A percentile compares a stretch with the other conserved stretches of the same genome.
Conservation (phyloP, 2,888 invertebrate species). For the Meghimatium bilineatum region DNA sequence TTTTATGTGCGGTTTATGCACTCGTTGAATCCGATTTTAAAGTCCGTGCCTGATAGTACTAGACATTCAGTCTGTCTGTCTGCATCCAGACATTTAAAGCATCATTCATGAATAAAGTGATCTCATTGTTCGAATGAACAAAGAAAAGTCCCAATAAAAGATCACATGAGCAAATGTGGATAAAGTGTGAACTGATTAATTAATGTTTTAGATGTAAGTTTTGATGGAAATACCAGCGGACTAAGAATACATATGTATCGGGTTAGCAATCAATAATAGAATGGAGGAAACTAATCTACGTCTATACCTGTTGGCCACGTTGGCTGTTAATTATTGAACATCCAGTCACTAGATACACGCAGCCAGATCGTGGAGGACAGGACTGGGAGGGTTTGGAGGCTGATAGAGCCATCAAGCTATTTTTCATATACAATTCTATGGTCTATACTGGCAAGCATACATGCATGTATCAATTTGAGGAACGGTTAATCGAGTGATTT, state of each 20-base stretch:
- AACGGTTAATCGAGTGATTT: not conserved
- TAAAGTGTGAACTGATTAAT: not conserved
- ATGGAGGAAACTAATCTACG: constrained; percentile 4
- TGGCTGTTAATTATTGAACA: constrained; percentile 25
- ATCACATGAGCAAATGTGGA: too few species aligned
- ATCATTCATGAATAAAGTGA: too few species aligned
- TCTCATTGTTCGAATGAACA: too few species aligned
- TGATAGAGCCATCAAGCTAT: not conserved
- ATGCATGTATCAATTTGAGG: constrained; percentile 3
- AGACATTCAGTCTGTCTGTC: too few species aligned
- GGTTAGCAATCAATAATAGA: constrained; percentile 13
- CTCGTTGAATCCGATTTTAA: too few species aligned
- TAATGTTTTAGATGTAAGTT: not conserved
- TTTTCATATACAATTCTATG: not conserved
- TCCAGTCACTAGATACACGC: not conserved
- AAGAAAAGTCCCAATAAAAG: too few species aligned
- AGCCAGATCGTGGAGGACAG: not conserved
- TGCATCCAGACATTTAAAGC: too few species aligned
- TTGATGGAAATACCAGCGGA: not conserved
- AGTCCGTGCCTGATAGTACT: too few species aligned
- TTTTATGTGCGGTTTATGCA: too few species aligned
- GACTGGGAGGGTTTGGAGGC: not conserved
- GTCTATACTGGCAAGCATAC: not conserved
- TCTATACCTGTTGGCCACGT: constrained; percentile 15
- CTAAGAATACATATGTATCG: not conserved